Evolutionary conservation across 2,113 vertebrate genomes (phyloP).

Genomic region (Narcine bancroftii): DNA sequence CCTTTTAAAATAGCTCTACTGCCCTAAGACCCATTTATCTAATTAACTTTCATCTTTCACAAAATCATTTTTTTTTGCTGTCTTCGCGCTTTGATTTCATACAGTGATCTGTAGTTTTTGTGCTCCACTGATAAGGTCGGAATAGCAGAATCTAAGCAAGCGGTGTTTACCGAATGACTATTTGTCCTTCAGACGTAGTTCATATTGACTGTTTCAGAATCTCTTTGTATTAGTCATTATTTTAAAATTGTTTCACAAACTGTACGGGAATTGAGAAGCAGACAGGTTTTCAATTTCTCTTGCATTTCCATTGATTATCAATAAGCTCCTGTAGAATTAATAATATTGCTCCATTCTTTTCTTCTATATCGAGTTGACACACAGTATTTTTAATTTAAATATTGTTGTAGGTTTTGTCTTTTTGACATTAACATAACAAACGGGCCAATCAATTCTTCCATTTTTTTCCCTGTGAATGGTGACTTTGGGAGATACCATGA

Average conservation of each 20-base stretch:
- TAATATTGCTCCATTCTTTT: constrained; percentile 65
- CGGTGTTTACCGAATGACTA: constrained; percentile 56
- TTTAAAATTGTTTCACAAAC: constrained; percentile 98
- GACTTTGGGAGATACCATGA: constrained; percentile 29
- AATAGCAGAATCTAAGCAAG: constrained; percentile 49
- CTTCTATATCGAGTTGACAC: constrained; percentile 54
- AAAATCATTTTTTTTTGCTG: constrained; percentile 37
- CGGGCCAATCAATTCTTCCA: constrained; percentile 56
- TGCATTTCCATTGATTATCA: constrained; percentile 94
- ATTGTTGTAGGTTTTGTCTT: constrained; percentile 55
- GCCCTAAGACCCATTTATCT: constrained; percentile 37
- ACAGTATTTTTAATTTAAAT: constrained; percentile 76
- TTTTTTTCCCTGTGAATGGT: constrained; percentile 23
- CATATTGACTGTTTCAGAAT: constrained; percentile 83
- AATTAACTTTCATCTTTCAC: constrained; percentile 37
- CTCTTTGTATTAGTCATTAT: constrained; percentile 84
- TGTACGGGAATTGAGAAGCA: constrained; percentile 86
- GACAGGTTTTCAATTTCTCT: constrained; percentile 93
- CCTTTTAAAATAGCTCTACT: constrained; percentile 38
- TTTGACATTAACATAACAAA: constrained; percentile 59
- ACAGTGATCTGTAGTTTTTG: constrained; percentile 40
- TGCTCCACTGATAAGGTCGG: constrained; percentile 50
- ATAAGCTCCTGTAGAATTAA: constrained; percentile 77
- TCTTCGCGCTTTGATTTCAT: constrained; percentile 39
- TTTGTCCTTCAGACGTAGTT: constrained; percentile 87